Evolutionary conservation across 2,797 vertebrate genomes (phyloP), one percentile per base, ranked within the genome.

Genomic region (Rhinichthys osculus): DNA sequence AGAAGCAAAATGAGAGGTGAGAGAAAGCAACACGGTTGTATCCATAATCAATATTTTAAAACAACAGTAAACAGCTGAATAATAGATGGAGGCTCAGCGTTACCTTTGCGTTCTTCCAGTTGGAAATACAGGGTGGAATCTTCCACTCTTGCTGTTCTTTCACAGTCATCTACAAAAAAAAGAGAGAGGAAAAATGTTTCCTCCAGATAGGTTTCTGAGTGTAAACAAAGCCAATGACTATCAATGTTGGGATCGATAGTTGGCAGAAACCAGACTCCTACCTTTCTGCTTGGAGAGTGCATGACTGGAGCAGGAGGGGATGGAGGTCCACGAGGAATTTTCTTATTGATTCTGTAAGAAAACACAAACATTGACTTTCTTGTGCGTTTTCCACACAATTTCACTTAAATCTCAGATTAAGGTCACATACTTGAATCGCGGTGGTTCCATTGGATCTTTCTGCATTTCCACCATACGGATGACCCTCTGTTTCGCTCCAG

Each of bases 391-490:
- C 69, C n/a, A 72, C 35, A 71, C 30, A 59, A 17, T 52, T 16
- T 42, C 11, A 30, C 23, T 42, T 11, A 27, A 44, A 71, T 23
- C 4, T n/a, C 8, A 47, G 21, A 14, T 47, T 38, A 30, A 85
- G 81, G 8, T 30, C 11, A 86, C 93, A 93, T 95, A 99, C 98
- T 99, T 99, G 90, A 99, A 99, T 69, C 98, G 96, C 71, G 98
- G 98, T 9, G 98, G 98, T 73, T 99, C 98, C 98, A 99, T 99
- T 3, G 98, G 98, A 88, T 99, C 98, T 90, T 98, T 99, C 92
- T 99, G 98, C 98, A 99, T 99, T 93, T 99, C 98, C 89, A 99
- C 98, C 98, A 99, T 99, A 7, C 98, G 96, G 92, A 99, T 99
- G 88, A 99, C 98, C 86, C 98, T 96, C 88, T 99, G 98, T 92